Conservation (phyloP, 2,113 vertebrate genomes). For the Equus quagga region DNA sequence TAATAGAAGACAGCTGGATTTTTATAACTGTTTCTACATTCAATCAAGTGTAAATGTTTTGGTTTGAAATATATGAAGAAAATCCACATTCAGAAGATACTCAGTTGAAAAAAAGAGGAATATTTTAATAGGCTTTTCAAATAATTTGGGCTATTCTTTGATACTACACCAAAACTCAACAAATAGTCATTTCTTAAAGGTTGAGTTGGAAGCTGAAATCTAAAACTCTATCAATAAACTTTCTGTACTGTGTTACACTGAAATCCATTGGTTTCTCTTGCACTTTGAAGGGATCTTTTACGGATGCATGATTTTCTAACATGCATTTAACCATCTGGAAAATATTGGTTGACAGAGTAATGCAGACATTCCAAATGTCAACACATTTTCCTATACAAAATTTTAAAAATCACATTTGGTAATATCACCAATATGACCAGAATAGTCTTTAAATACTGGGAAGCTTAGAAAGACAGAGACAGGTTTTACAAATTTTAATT, state of each 20-base stretch:
- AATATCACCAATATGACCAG: constrained; percentile 1
- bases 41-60: not conserved
- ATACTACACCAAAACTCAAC: not conserved
- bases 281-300: not conserved
- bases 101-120: not conserved
- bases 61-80: not conserved
- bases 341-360: not conserved
- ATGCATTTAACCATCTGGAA: not conserved
- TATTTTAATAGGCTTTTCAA: not conserved
- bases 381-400: not conserved
- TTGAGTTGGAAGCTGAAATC: not conserved
- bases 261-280: not conserved
- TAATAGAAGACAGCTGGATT: not conserved
- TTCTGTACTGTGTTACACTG: not conserved
- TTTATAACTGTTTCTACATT: constrained; percentile 42
- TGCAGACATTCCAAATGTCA: not conserved
- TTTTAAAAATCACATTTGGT: not conserved
- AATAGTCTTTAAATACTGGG: not conserved
- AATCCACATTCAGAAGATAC: not conserved
- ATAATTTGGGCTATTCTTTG: not conserved
- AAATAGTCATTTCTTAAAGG: constrained; percentile 27
- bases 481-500: constrained; percentile 38
- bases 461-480: not conserved
- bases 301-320: not conserved
- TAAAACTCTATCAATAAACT: not conserved